A percentile compares a stretch with the other conserved stretches of the same genome.
These are phyloP conservation scores for Lasiommata megera DNA, from an alignment of 2,888 invertebrate genomes.

Conservation along the genomic window DNA sequence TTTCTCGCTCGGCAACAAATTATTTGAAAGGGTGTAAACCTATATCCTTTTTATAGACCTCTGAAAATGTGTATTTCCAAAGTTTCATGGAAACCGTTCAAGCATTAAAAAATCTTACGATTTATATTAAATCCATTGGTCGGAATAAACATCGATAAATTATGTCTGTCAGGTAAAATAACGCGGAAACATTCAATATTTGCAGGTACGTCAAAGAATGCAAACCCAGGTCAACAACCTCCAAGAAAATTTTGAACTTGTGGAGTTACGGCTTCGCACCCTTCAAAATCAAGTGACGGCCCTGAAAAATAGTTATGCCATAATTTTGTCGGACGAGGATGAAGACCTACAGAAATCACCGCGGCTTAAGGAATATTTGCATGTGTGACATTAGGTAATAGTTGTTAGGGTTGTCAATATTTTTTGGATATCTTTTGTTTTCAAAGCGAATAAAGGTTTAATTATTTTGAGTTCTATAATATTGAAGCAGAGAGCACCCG, in stretches of 20 bases:
- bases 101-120: no score
- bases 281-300: constrained; percentile 84
- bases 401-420: no score
- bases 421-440: not conserved
- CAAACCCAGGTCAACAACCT: constrained; percentile 84
- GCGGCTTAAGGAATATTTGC: not conserved
- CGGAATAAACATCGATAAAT: no score
- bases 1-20: no score
- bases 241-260: constrained; percentile 85
- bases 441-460: not conserved
- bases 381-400: not conserved
- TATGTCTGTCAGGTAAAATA: no score
- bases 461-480: no score
- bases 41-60: no score
- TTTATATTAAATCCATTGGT: no score
- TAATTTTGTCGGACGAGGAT: constrained; percentile 51
- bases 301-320: constrained; percentile 71
- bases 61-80: no score
- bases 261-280: constrained; percentile 83
- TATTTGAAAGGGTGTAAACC: no score
- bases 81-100: no score
- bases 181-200: not conserved
- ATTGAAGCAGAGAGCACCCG: no score
- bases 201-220: constrained; percentile 85
- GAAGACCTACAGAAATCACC: constrained; percentile 32